Evolutionary conservation across 2,888 invertebrate genomes (phyloP), one percentile per base, ranked within the genome.

Genomic region (Magallana nippona): DNA sequence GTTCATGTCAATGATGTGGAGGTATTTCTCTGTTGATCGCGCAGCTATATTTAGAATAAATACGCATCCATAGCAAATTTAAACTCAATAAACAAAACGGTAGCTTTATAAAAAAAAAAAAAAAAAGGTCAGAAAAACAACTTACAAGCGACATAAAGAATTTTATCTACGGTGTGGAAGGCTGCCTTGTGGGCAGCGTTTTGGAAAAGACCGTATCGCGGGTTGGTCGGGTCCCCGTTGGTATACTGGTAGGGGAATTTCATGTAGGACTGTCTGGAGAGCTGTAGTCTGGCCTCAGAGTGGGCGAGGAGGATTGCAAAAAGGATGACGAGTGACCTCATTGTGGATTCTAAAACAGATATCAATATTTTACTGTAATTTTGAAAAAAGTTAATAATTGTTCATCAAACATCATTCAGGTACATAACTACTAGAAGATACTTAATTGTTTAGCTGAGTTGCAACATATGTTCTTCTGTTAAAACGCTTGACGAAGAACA

Each of bases 111-210:
- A n/a, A n/a, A n/a, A n/a, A n/a, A n/a, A n/a, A n/a, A n/a, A n/a
- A n/a, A n/a, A n/a, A n/a, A n/a, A n/a, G n/a, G n/a, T n/a, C n/a
- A n/a, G n/a, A n/a, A n/a, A 44, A 44, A 71, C 27, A 77, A 83
- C 79, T 83, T 79, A 84, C 84, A 82, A 56, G 82, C 55, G 8
- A 84, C 82, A 63, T 84, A 84, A 13, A 84, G n/a, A 56, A 84
- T 79, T 55, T 82, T 82, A 27, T 82, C 71, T 13, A 55, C 62
- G 15, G 56, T 57, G 44, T 84, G 79, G 71, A 82, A 84, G n/a
- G 82, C 82, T 11, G 82, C 84, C n/a, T 63, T 78, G 56, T 82
- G 78, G 1, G 84, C 84, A 8, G 84, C 84, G 11, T 79, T 55
- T 19, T 17, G 58, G 10, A 84, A 82, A n/a, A 84, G 32, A 55